Evolutionary conservation across 2,888 invertebrate species (phyloP), one percentile per base, ranked within the genome.

Genomic region (Liodrosophila aerea): DNA sequence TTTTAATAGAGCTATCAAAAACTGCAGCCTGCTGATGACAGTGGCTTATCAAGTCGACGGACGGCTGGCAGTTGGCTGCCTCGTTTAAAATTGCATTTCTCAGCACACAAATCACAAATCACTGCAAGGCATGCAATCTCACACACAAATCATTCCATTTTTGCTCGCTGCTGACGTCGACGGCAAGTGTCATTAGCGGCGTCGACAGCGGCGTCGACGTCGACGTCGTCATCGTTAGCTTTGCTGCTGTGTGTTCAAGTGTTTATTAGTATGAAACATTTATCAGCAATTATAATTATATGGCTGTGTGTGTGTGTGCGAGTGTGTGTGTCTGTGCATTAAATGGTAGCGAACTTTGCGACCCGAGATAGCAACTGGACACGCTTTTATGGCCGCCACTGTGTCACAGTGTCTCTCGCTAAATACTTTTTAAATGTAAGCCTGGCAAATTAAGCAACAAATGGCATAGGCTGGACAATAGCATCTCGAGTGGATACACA

Each of bases 271-370:
- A 78, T 69, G 73, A 77, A 77, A 73, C 87, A 87, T 87, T 87
- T 87, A 87, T 88, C 88, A 88, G 88, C 86, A 87, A 87, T 88
- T 87, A 88, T 86, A 86, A 86, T 88, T 88, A 78, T 87, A 76
- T 73, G 82, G 66, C 75, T 54, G 57, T 69, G 63, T 69, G 67
- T 73, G 72, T 69, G 75, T 54, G 57, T 69, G 63, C 66, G 67
- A 72, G 72, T 69, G 75, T 54, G 57, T 69, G 63, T 69, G 67
- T 73, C 70, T 69, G 75, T 75, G 72, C 69, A 86, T 86, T 86
- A 86, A 87, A 87, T 84, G 78, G 76, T 77, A 77, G 75, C 77
- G 88, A 88, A 87, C 88, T 81, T 76, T 73, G 70, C 70, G 72
- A 70, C 72, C 70, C 66, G 53, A 70, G 70, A 70, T 69, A 62